Conservation (phyloP, 2,797 vertebrate genomes). For the Morus bassanus region DNA sequence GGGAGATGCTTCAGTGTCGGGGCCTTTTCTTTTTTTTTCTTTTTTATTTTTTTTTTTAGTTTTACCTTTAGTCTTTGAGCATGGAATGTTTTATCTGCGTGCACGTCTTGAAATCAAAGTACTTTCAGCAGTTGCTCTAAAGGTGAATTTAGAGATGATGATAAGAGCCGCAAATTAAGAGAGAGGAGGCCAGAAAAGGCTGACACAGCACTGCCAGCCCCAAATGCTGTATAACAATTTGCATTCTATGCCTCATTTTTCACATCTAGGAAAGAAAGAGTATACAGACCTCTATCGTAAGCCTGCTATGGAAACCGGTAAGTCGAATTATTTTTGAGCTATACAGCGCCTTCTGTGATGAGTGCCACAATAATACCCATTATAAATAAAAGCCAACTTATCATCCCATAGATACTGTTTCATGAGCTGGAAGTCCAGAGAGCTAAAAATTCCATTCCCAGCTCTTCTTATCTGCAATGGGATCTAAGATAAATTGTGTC, state of each 20-base stretch:
- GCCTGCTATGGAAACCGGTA: neutral
- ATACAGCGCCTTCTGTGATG: neutral
- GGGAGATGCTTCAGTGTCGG: neutral
- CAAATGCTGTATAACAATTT: neutral
- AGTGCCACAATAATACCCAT: neutral
- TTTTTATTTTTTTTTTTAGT: neutral
- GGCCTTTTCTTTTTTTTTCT: neutral
- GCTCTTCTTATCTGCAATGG: neutral
- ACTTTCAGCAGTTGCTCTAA: constrained; percentile 16
- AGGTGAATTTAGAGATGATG: constrained; percentile 32
- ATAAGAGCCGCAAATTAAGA: neutral
- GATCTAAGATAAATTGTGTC: neutral
- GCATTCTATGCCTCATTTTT: neutral
- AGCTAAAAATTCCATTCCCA: neutral
- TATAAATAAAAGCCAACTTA: neutral
- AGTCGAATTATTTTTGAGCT: neutral
- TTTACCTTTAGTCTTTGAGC: neutral
- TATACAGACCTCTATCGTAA: neutral
- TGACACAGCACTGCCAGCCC: neutral
- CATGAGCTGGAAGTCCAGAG: neutral
- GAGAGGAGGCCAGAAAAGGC: neutral
- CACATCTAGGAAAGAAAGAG: neutral
- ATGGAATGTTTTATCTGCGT: neutral
- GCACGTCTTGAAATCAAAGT: neutral
- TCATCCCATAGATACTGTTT: neutral